phyloP scores from a whole-genome alignment of 2,113 vertebrate genomes.

The Rhinopomastus cyanomelas region DNA sequence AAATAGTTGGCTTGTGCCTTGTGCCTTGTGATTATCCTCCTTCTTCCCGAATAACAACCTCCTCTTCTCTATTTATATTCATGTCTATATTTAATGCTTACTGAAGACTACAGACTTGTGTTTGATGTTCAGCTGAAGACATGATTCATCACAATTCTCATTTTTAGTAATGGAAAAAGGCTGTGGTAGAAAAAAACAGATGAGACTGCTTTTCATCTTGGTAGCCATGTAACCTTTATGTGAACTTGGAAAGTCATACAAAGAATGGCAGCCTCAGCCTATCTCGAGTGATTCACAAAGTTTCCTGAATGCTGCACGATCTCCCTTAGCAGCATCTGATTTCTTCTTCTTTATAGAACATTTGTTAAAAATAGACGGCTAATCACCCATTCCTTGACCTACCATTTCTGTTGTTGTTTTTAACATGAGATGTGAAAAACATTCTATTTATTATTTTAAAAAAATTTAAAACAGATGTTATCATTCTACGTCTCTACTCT shows the following conservation, averaged over 20 bases:
- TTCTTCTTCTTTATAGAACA: not conserved
- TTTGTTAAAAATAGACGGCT: constrained; percentile 11
- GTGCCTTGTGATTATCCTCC: constrained; percentile 44
- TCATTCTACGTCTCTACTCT: constrained; percentile 26
- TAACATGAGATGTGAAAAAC: constrained; percentile 16
- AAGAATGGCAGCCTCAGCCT: constrained; percentile 37
- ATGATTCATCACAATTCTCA: constrained; percentile 59
- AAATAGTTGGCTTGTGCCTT: constrained; percentile 29
- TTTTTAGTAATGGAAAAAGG: constrained; percentile 51
- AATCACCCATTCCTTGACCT: constrained; percentile 36
- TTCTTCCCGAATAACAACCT: constrained; percentile 53
- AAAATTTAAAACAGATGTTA: constrained; percentile 31
- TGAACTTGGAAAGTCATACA: constrained; percentile 53
- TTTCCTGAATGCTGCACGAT: constrained; percentile 17
- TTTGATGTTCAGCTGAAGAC: constrained; percentile 58
- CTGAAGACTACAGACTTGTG: constrained; percentile 58
- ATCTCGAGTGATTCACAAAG: not conserved
- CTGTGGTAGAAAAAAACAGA: not conserved
- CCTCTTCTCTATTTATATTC: constrained; percentile 45
- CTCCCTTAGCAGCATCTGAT: constrained; percentile 15
- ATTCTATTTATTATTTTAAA: constrained; percentile 28
- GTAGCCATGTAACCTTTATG: constrained; percentile 56
- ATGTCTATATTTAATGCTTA: constrained; percentile 51
- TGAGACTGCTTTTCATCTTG: constrained; percentile 32
- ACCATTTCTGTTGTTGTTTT: constrained; percentile 31